A percentile compares a stretch with the other conserved stretches of the same genome.
These are phyloP conservation scores for Mormyrus lacerda DNA, from an alignment of 2,113 vertebrate genomes.

Conservation along the genomic window DNA sequence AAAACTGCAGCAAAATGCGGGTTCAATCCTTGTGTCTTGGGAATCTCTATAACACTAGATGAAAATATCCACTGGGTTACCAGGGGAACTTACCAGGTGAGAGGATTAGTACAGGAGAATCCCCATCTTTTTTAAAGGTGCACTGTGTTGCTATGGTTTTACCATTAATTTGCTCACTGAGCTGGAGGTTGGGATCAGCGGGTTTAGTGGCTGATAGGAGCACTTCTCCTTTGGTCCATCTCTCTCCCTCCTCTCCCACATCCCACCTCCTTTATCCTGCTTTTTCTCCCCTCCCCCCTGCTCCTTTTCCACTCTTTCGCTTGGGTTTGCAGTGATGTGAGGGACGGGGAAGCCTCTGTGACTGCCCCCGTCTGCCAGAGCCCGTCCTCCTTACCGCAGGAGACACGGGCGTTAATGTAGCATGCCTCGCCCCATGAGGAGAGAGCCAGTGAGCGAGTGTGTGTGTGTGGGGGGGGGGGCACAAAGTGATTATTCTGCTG, in stretches of 20 bases:
- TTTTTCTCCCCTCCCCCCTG: neutral
- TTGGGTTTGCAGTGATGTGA: constrained; percentile 1
- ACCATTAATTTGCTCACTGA: neutral
- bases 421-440: constrained; percentile 33
- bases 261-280: neutral
- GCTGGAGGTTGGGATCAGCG: neutral
- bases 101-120: neutral
- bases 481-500: constrained; percentile 63
- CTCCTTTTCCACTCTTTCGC: neutral
- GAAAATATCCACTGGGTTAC: neutral
- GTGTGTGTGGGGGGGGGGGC: constrained; percentile 30
- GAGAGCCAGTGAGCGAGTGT: constrained; percentile 26
- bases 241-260: neutral
- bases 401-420: constrained; percentile 43
- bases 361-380: constrained; percentile 10
- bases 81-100: neutral
- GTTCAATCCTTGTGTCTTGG: neutral
- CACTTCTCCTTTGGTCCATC: neutral
- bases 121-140: neutral
- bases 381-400: constrained; percentile 26
- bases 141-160: neutral
- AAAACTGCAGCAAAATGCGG: neutral
- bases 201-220: neutral
- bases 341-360: neutral
- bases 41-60: neutral